phyloP scores from a whole-genome alignment of 2,113 vertebrate genomes.

The Aleadryas rufinucha region DNA sequence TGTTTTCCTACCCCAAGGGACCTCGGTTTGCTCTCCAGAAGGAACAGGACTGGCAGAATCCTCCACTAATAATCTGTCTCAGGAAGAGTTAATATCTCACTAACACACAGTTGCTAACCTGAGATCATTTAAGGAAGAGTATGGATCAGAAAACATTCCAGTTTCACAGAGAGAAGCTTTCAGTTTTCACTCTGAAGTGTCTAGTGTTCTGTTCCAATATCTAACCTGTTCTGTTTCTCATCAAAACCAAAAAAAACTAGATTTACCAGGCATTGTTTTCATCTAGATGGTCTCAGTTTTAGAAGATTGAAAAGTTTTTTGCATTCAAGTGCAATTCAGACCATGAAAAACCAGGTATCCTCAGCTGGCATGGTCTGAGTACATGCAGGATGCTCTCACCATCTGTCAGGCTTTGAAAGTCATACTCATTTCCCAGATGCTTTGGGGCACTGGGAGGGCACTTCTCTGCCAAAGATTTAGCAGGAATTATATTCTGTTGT shows the following conservation, averaged over 20 bases:
- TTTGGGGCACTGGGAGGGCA: constrained; percentile 5
- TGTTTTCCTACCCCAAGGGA: background rate
- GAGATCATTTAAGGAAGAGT: background rate
- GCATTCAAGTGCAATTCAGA: background rate
- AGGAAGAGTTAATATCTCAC: background rate
- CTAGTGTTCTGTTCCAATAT: background rate
- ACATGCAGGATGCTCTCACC: background rate
- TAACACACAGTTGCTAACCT: background rate
- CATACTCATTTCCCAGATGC: constrained; percentile 13
- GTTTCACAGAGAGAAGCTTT: background rate
- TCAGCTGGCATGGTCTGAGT: background rate
- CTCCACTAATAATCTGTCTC: background rate
- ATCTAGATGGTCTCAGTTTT: background rate
- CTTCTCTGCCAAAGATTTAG: constrained; percentile 17
- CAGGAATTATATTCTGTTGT: constrained; percentile 20
- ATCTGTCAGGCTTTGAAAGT: constrained; percentile 25
- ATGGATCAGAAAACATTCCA: background rate
- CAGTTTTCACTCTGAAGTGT: background rate
- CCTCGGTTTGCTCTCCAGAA: background rate
- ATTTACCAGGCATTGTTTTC: background rate
- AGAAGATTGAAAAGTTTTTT: background rate
- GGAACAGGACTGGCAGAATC: background rate
- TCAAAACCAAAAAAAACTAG: background rate
- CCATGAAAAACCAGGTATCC: constrained; percentile 16
- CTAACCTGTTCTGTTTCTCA: constrained; percentile 21